Conservation (phyloP, 2,888 invertebrate species). For the Drosophila percnosoma region DNA sequence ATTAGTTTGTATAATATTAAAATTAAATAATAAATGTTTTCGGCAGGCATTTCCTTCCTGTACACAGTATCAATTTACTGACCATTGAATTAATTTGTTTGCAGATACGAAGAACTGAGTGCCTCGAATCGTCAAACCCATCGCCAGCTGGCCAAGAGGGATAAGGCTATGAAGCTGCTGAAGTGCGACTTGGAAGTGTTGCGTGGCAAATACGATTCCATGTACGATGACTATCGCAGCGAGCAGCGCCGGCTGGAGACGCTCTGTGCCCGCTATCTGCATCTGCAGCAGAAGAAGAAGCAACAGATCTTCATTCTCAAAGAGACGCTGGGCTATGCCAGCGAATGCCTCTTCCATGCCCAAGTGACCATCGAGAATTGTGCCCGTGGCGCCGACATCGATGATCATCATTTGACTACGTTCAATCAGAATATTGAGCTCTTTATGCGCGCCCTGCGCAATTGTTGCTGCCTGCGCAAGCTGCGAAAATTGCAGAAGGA, state of each 20-base stretch:
- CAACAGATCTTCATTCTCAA: conserved; percentile 73
- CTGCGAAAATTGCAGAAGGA: conserved; percentile 31
- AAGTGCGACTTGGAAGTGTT: conserved; percentile 74
- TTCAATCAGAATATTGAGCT: conserved; percentile 73
- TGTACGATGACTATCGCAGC: conserved; percentile 72
- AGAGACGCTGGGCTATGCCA: conserved; percentile 73
- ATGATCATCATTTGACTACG: conserved; percentile 28
- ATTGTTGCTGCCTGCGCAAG: conserved; percentile 52
- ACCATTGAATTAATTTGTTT: background rate
- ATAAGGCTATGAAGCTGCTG: conserved; percentile 66
- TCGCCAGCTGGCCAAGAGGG: conserved; percentile 78
- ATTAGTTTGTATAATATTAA: background rate
- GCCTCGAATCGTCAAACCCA: conserved; percentile 77
- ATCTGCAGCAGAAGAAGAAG: conserved; percentile 76
- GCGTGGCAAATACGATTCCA: conserved; percentile 72
- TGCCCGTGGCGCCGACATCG: conserved; percentile 19
- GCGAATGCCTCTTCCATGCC: conserved; percentile 72
- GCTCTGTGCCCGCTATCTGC: conserved; percentile 73
- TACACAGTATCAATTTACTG: background rate
- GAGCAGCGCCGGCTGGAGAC: conserved; percentile 71
- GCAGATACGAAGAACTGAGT: conserved; percentile 80
- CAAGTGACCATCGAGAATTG: conserved; percentile 58
- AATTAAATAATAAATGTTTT: background rate
- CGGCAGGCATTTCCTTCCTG: background rate
- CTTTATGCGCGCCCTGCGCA: conserved; percentile 66